Base-by-base conservation (phyloP, 1,140 invertebrate genomes). In the Tyrophagus putrescentiae region DNA sequence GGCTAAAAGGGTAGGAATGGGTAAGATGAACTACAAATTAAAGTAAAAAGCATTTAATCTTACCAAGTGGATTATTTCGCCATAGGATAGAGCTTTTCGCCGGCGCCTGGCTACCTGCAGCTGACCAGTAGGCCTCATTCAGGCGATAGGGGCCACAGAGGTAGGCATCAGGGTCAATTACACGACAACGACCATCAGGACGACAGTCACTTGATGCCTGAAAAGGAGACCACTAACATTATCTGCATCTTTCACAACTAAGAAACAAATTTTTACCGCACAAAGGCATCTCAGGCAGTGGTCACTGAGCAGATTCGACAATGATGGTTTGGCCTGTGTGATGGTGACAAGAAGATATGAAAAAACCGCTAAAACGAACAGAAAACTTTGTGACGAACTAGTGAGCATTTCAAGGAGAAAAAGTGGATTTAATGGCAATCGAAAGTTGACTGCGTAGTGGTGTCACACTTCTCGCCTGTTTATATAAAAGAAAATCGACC, bases 131-230 rank as follows among this genome's bases (percentile, higher is more conserved):
- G 9, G 25, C 31, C 25, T 11, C 6, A 5, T 42, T 28, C 5
- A 59, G 16, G 16, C 39, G 57, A 59, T 45, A 59, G 21, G 57
- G 36, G 9, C 57, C 57, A 45, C 57, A 59, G 6, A 42, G 6
- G 33, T 59, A 59, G 11, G 9, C 33, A 45, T 29, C 41, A 2
- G 36, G 39, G 13, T 42, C 57, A 23, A 42, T 42, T 3, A 45
- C 23, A 27, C 39, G 57, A 45, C 57, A 59, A 11, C 57, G 57
- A 23, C 29, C 16, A 42, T 59, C 29, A 9, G 4, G 4, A 11
- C 50, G 13, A 28, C 57, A 59, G 6, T 42, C 57, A 34, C 41
- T 45, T 7, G 36, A 42, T 16, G 57, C 57, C 57, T 59, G 34
- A 58, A 31, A 3, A 21, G 4, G 11, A 59, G 33, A 7, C 21